phyloP scores from a whole-genome alignment of 2,888 invertebrate species.

The Hydroisotoma schaefferi region DNA sequence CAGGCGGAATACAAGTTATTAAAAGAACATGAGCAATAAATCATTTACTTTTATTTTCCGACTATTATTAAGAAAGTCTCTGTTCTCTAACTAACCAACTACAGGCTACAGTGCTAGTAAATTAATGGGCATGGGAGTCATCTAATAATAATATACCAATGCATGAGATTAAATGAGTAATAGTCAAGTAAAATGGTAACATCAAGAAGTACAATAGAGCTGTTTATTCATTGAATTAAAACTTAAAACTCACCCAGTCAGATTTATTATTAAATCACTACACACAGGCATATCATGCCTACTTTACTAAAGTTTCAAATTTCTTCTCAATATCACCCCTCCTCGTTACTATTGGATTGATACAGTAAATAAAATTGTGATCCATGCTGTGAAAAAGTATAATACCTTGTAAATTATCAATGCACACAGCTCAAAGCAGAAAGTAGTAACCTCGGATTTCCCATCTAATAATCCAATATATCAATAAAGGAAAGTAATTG shows the following conservation, averaged over 20 bases:
- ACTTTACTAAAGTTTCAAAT: slow-evolving; percentile 1
- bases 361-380: background rate
- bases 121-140: no score
- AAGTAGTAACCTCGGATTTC: no score
- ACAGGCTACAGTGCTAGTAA: no score
- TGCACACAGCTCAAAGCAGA: background rate
- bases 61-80: no score
- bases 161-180: no score
- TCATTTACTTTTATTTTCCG: no score
- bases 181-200: no score
- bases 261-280: background rate
- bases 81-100: no score
- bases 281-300: no score
- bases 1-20: no score
- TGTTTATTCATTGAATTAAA: slow-evolving; percentile 1
- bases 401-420: background rate
- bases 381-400: slow-evolving; percentile 1
- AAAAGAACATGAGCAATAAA: no score
- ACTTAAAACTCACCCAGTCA: background rate
- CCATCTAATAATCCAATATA: slow-evolving; percentile 7
- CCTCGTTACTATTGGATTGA: background rate
- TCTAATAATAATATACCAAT: no score
- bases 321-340: background rate
- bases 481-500: slow-evolving; percentile 9
- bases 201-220: background rate